phyloP scores from a whole-genome alignment of 2,797 vertebrate genomes.

The Zalophus californianus region DNA sequence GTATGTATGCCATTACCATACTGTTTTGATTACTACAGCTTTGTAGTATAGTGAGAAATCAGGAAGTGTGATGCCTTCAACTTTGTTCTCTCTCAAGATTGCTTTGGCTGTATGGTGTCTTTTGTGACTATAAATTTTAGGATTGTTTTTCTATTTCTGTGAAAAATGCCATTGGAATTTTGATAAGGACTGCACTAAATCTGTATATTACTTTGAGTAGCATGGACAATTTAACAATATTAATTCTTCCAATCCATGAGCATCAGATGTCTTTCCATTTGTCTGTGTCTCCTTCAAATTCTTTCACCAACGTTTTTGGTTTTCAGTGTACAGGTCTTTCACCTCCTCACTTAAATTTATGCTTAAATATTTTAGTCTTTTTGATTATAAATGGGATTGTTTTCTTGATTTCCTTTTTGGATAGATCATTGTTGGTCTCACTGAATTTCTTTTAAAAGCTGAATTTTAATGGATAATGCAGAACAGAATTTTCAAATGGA shows the following conservation, averaged over 20 bases:
- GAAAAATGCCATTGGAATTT: not conserved
- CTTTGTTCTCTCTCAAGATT: not conserved
- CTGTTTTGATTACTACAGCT: not conserved
- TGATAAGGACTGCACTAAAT: not conserved
- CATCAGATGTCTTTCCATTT: not conserved
- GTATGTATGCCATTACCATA: not conserved
- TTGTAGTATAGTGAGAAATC: not conserved
- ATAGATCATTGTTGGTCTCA: not conserved
- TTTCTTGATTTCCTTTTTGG: not conserved
- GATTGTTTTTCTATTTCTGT: not conserved
- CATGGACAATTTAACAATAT: not conserved
- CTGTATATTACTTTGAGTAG: not conserved
- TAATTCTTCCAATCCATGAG: not conserved
- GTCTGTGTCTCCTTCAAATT: not conserved
- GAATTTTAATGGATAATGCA: not conserved
- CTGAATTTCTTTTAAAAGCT: not conserved
- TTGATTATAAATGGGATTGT: not conserved
- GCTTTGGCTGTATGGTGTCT: not conserved
- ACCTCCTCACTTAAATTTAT: not conserved
- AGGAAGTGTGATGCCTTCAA: not conserved
- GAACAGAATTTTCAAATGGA: not conserved
- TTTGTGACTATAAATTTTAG: not conserved
- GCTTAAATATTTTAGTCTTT: not conserved
- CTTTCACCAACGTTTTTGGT: not conserved
- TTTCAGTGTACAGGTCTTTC: not conserved